Conservation (phyloP, 2,888 invertebrate genomes). For the Lasioglossum zephyrum region DNA sequence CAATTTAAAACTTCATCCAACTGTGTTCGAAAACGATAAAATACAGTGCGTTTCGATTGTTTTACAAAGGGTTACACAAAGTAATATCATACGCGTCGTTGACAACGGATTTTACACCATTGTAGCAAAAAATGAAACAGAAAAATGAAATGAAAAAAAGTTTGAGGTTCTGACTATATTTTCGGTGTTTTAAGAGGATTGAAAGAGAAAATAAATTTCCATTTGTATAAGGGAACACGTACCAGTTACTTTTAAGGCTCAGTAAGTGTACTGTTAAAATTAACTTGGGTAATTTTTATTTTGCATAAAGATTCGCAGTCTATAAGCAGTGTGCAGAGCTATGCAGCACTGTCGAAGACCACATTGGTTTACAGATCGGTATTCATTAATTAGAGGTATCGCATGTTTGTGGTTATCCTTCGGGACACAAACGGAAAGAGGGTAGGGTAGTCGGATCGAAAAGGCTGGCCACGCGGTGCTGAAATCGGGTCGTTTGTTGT, state of each 20-base stretch:
- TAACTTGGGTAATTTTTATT: background rate
- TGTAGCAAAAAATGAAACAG: too few relatives aligned
- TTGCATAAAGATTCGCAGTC: background rate
- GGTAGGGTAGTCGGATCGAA: background rate
- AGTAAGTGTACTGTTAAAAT: too few relatives aligned
- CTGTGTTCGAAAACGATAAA: background rate
- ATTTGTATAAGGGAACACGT: too few relatives aligned
- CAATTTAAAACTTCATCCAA: background rate
- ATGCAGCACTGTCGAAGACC: slow-evolving; percentile 1
- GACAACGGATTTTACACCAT: too few relatives aligned
- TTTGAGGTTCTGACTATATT: too few relatives aligned
- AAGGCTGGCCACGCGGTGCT: slow-evolving; percentile 12
- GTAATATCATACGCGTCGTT: background rate
- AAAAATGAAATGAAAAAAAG: too few relatives aligned
- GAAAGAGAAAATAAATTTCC: too few relatives aligned
- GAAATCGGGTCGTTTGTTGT: slow-evolving; percentile 28
- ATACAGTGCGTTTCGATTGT: background rate
- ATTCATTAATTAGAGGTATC: slow-evolving; percentile 42
- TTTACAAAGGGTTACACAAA: background rate
- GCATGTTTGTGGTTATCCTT: slow-evolving; percentile 30
- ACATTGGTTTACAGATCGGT: slow-evolving; percentile 24
- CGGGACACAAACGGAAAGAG: slow-evolving; percentile 25
- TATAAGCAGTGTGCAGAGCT: background rate
- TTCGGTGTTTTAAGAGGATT: too few relatives aligned
- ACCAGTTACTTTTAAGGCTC: too few relatives aligned